Conservation (phyloP, 2,888 invertebrate species). For the Amblyjoppa proteus region DNA sequence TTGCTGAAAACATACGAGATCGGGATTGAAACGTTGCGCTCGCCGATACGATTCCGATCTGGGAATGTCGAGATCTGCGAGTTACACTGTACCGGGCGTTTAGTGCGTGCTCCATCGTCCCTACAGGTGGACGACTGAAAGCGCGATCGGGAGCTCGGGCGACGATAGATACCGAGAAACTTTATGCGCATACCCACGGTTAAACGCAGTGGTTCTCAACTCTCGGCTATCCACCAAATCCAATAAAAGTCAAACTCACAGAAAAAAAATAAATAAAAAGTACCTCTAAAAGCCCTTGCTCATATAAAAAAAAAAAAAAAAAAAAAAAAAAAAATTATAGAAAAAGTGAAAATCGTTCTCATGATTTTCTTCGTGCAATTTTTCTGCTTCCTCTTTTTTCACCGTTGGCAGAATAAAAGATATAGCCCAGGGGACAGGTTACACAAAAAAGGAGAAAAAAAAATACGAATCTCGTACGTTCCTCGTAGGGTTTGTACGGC, state of each 20-base stretch:
- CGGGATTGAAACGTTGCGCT: slow-evolving; percentile 14
- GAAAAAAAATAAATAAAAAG: neutral
- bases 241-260: neutral
- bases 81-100: neutral
- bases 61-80: neutral
- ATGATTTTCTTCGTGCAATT: slow-evolving; percentile 37
- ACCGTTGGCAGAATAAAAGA: slow-evolving; percentile 56
- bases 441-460: slow-evolving; percentile 39
- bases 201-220: slow-evolving; percentile 65
- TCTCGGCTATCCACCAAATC: neutral
- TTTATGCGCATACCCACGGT: slow-evolving; percentile 60
- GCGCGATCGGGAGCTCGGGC: slow-evolving; percentile 52
- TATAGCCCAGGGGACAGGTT: slow-evolving; percentile 57
- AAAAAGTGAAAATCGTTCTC: slow-evolving; percentile 35
- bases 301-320: neutral
- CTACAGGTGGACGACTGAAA: slow-evolving; percentile 65
- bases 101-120: slow-evolving; percentile 48
- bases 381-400: slow-evolving; percentile 8
- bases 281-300: too few species aligned
- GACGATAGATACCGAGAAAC: slow-evolving; percentile 65
- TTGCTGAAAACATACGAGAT: neutral
- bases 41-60: slow-evolving; percentile 24
- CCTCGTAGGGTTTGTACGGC: slow-evolving; percentile 1
- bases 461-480: slow-evolving; percentile 46
- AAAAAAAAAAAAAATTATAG: neutral